phyloP scores from a whole-genome alignment of 1,140 invertebrate genomes.

The Pogonus chalceus region DNA sequence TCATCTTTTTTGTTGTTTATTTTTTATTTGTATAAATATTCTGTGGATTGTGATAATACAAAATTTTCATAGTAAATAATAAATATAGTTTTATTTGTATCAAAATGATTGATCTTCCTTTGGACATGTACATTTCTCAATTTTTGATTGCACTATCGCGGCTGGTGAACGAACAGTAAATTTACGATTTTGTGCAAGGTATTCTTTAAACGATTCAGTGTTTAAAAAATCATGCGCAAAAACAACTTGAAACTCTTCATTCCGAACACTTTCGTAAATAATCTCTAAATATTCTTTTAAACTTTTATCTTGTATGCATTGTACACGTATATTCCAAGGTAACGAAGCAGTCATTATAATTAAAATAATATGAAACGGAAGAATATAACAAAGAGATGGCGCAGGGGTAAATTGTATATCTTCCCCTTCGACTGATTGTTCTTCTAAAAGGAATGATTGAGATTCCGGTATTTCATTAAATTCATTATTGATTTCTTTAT shows the following conservation, averaged over 20 bases:
- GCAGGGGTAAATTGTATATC: no score
- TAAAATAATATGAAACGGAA: background rate
- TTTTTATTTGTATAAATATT: background rate
- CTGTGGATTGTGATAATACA: background rate
- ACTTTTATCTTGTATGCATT: background rate
- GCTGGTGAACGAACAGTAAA: slow-evolving; percentile 18
- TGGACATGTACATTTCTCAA: background rate
- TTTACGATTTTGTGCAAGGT: slow-evolving; percentile 18
- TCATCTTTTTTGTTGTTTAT: no score
- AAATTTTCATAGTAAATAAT: background rate
- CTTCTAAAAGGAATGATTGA: no score
- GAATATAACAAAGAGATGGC: background rate
- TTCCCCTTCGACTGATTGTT: no score
- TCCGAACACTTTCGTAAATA: slow-evolving; percentile 6
- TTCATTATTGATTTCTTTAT: no score
- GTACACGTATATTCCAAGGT: background rate
- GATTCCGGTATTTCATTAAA: no score
- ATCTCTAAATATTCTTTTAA: background rate
- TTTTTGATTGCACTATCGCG: background rate
- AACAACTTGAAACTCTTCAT: slow-evolving; percentile 17
- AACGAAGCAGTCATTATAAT: background rate
- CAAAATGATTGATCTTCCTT: background rate
- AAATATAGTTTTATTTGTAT: background rate
- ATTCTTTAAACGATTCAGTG: slow-evolving; percentile 15
- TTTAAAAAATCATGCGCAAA: slow-evolving; percentile 26